Base-by-base conservation (phyloP, 2,888 invertebrate genomes). In the Philereme transversata region DNA sequence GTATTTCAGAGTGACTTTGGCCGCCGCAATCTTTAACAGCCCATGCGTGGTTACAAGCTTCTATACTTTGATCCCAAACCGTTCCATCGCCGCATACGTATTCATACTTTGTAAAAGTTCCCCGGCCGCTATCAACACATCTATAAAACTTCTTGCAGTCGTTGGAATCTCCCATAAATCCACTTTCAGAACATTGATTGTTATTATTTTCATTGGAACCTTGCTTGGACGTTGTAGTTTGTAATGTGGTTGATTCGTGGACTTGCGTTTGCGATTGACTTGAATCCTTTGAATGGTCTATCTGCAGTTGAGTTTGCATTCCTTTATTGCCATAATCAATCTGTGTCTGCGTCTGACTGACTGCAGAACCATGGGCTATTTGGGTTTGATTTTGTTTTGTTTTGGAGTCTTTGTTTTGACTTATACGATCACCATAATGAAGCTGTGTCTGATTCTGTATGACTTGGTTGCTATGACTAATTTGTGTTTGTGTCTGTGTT, bases 81-180 rank as follows among this genome's bases (percentile, higher is more conserved):
- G 95, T 95, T 50, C 94, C 94, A 35, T 90, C 88, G 0, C 94
- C 93, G 75, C 95, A 95, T 22, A 84, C 78, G 76, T 94, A 94
- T 65, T 93, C 92, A 73, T 93, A 93, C 72, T 90, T 93, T 0
- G 82, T 92, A 61, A 83, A 93, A 6, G 85, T 83, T 7, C 87
- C 88, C 68, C 74, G 86, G 9, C 89, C 91, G 67, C 90, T 90
- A 59, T 88, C 84, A 5, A 95, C 94, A 79, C 96, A 96, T 69
- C 95, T 91, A 73, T 95, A 95, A 81, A 96, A 96, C 76, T 94
- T 95, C 52, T 88, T 93, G 72, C 96, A 96, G 72, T 96, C 92
- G 36, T 84, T 74, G 51, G 55, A 47, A 73, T 86, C 85, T 75
- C 94, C 93, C 74, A 94, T 93, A 75, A 95, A 96, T 41, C 96